phyloP scores from a whole-genome alignment of 37 sponge, comb jelly and placozoan genomes.

The Aphrocallistes beatrix region DNA sequence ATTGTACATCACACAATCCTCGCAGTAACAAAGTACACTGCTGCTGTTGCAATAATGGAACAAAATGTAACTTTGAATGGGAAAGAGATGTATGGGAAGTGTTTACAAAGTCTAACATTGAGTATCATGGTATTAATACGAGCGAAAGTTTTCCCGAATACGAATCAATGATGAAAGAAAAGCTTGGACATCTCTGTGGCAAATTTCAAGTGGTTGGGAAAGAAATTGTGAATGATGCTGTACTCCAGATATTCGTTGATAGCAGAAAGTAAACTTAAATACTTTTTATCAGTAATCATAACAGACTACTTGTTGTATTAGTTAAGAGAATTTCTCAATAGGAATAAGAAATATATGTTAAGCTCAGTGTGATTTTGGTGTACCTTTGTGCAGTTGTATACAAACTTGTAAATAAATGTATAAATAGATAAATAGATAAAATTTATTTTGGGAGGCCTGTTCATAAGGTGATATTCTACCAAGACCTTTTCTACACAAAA shows the following conservation, averaged over 20 bases:
- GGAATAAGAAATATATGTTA: no score
- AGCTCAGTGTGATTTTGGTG: no score
- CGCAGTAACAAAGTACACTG: neutral
- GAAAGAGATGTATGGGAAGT: neutral
- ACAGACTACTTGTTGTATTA: no score
- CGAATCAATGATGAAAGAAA: neutral
- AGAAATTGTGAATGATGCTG: neutral
- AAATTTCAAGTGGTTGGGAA: neutral
- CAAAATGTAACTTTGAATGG: neutral
- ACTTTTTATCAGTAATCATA: no score
- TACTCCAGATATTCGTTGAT: neutral
- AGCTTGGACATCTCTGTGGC: neutral
- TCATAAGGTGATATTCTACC: no score
- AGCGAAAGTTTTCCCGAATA: neutral
- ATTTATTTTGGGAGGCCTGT: no score
- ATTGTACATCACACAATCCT: neutral
- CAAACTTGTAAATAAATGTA: no score
- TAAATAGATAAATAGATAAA: no score
- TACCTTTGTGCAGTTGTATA: no score
- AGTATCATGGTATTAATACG: slow-evolving; percentile 5
- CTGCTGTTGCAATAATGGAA: neutral
- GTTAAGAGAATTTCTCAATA: no score
- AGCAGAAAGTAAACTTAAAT: neutral
- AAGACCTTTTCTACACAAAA: no score
- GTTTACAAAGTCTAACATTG: neutral